Evolutionary conservation across 2,113 vertebrate genomes (phyloP).

Genomic region (Dasypus novemcinctus): DNA sequence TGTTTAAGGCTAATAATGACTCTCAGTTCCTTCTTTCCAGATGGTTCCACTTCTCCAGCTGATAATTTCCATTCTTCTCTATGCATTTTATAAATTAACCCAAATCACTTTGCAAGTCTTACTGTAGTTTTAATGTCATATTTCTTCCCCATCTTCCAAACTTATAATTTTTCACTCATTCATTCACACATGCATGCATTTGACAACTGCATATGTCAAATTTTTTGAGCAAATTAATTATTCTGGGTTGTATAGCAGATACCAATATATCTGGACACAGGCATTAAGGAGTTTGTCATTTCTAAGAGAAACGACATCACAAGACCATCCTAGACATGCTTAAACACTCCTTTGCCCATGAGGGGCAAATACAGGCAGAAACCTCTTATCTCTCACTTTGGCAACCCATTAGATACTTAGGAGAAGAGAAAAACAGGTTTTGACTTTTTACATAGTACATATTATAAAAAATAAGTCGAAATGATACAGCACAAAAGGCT

Average conservation of each 20-base stretch:
- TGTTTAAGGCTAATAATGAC: conserved; percentile 34
- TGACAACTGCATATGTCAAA: neutral
- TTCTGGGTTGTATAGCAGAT: neutral
- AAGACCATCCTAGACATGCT: neutral
- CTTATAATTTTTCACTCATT: neutral
- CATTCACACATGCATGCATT: neutral
- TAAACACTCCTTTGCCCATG: neutral
- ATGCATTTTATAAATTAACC: conserved; percentile 57
- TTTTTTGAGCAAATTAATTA: neutral
- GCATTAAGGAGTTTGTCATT: neutral
- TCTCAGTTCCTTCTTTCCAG: conserved; percentile 52
- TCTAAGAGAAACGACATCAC: neutral
- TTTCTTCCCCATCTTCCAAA: neutral
- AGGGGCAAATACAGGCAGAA: neutral
- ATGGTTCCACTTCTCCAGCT: conserved; percentile 54
- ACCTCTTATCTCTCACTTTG: neutral
- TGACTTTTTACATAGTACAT: neutral
- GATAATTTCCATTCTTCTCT: conserved; percentile 60
- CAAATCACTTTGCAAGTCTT: neutral
- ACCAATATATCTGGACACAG: neutral
- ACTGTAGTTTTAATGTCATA: neutral
- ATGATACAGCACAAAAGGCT: neutral
- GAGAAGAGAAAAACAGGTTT: neutral
- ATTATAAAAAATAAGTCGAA: neutral
- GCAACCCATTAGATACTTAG: neutral